A percentile compares a stretch with the other conserved stretches of the same genome.
These are phyloP conservation scores for Rhamnusium bicolor DNA, from an alignment of 2,888 invertebrate genomes.

Conservation along the genomic window DNA sequence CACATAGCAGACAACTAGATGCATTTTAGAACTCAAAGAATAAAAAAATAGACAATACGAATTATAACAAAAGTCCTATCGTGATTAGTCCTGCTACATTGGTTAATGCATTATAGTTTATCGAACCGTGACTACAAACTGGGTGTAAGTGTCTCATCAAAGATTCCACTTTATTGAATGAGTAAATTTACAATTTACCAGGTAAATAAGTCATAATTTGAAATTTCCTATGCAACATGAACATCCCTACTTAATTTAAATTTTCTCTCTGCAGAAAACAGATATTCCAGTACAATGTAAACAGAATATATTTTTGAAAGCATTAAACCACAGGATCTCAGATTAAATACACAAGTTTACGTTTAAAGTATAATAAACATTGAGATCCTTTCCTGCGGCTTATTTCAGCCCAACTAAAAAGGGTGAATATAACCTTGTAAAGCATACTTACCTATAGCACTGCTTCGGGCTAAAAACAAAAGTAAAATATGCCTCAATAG, in stretches of 20 bases:
- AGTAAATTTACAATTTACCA: background rate
- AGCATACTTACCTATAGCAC: constrained; percentile 4
- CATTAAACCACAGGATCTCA: constrained; percentile 2
- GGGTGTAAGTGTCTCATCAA: too few species aligned
- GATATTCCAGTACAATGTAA: background rate
- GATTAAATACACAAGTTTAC: constrained; percentile 17
- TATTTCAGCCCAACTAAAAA: constrained; percentile 1
- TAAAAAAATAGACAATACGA: too few species aligned
- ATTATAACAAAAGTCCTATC: too few species aligned
- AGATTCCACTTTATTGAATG: too few species aligned
- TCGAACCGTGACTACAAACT: too few species aligned
- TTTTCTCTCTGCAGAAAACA: background rate
- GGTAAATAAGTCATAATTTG: background rate
- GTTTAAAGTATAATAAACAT: constrained; percentile 29
- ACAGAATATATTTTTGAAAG: background rate
- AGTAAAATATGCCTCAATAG: constrained; percentile 20
- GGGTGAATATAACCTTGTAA: background rate
- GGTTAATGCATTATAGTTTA: too few species aligned
- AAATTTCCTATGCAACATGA: background rate
- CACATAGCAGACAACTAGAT: too few species aligned
- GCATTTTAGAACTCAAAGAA: too few species aligned
- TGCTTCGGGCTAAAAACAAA: constrained; percentile 28
- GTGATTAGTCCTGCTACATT: too few species aligned
- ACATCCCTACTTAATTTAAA: background rate
- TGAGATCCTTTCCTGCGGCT: constrained; percentile 27